Percentiles rank a stretch among this genome's conserved stretches.
These are phyloP conservation scores for Scaptodrosophila lebanonensis DNA, from an alignment of 1,140 invertebrate genomes.

Conservation along the genomic window DNA sequence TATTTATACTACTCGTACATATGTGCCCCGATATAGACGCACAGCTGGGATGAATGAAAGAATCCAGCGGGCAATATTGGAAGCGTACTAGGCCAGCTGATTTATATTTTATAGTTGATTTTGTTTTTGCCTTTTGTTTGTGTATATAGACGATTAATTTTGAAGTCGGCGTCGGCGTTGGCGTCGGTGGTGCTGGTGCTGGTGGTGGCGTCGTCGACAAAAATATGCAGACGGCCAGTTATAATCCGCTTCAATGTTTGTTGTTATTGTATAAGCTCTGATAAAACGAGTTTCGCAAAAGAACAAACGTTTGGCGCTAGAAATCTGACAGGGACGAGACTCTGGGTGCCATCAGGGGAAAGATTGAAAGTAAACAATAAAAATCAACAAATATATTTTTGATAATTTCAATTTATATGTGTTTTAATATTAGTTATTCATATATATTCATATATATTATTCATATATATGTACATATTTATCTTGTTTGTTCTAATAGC, in stretches of 20 bases:
- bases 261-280: neutral
- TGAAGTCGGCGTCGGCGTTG: conserved; percentile 6
- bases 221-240: conserved; percentile 12
- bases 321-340: conserved; percentile 36
- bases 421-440: neutral
- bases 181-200: too few relatives aligned
- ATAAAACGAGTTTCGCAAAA: conserved; percentile 68
- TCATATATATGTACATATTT: too few relatives aligned
- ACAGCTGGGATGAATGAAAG: conserved; percentile 34
- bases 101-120: conserved; percentile 42
- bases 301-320: conserved; percentile 49
- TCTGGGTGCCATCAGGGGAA: conserved; percentile 15
- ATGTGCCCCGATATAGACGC: neutral
- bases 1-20: conserved; percentile 50
- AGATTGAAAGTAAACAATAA: conserved; percentile 40
- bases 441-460: too few relatives aligned
- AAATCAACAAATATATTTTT: conserved; percentile 26
- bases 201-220: too few relatives aligned
- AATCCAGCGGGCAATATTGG: conserved; percentile 6
- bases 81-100: conserved; percentile 34
- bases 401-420: neutral
- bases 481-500: conserved; percentile 2
- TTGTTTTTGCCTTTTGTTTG: conserved; percentile 36
- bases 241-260: neutral
- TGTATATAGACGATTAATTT: conserved; percentile 24